Base-by-base conservation (phyloP, 2,797 vertebrate species). In the Syngnathus acus region DNA sequence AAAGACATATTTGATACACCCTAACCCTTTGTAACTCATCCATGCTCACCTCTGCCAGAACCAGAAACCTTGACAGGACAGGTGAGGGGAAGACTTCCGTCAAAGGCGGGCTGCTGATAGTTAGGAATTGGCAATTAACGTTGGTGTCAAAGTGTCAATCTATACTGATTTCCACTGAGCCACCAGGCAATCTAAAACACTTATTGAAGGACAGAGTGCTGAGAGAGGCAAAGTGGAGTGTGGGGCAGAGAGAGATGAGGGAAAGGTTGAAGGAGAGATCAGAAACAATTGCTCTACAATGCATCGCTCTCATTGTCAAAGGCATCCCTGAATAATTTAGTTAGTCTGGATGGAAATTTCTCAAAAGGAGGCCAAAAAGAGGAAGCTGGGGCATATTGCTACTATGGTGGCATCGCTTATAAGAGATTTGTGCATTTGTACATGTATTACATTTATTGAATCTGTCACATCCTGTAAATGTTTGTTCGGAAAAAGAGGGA, bases 101-200 rank as follows among this genome's bases (percentile, higher is more conserved):
- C 76, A 74, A 76, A 75, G 72, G 72, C 62, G n/a, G 55, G 64
- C 68, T 59, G 65, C 79, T 85, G 81, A 85, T 84, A 64, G 74
- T 69, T 69, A 73, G 74, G 75, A 81, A 89, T 86, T 87, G 84
- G 77, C 83, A 89, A 90, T 91, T 90, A 90, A 86, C 13, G 65
- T 13, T 8, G 51, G 75, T 87, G 88, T 90, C 88, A 87, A 85
- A 71, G 83, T 89, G 87, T 90, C 89, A 87, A 84, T 91, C 86
- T 78, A 62, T 73, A 72, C 76, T 80, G 78, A 89, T 89, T 88
- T 89, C 75, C 84, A 84, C 84, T 62, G 85, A 87, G 83, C 84
- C 80, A 60, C 72, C 63, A 8, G 66, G 76, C 80, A 76, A 88
- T 84, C 79, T 81, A 60, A 86, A 86, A 79, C 78, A 83, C 74